Percentiles rank a stretch among this genome's conserved stretches.
phyloP scores from a whole-genome alignment of 2,888 invertebrate genomes.

The Uropetala carovei region DNA sequence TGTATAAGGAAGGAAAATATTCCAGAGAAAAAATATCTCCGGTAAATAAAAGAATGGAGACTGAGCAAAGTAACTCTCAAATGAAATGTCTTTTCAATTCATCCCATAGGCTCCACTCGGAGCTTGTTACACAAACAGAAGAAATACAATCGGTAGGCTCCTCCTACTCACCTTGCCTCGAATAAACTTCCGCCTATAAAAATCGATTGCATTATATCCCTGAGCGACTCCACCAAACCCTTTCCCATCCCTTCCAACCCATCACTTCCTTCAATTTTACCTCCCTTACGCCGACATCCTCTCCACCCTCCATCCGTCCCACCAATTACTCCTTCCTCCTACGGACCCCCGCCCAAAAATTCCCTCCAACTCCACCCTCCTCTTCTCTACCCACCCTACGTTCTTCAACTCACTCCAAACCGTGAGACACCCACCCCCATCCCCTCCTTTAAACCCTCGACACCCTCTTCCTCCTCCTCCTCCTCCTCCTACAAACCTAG shows the following conservation, averaged over 20 bases:
- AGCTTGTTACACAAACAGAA: not conserved
- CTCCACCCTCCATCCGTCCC: not conserved
- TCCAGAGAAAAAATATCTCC: no score
- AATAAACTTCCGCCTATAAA: not conserved
- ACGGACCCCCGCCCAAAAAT: not conserved
- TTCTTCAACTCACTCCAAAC: not conserved
- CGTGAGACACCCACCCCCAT: not conserved
- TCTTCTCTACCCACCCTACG: not conserved
- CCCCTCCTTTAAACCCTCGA: not conserved
- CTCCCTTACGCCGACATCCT: not conserved
- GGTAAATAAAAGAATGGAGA: no score
- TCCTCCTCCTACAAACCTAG: not conserved
- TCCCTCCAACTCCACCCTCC: not conserved
- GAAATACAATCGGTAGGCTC: not conserved
- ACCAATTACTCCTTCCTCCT: not conserved
- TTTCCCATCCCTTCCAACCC: not conserved
- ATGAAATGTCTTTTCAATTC: not conserved
- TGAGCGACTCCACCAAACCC: not conserved
- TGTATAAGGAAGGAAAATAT: no score
- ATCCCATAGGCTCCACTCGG: not conserved
- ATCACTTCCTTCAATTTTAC: slow-evolving; percentile 11
- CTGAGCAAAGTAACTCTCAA: no score
- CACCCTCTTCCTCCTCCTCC: not conserved
- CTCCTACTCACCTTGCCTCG: not conserved
- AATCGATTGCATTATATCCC: slow-evolving; percentile 3